Base-by-base conservation (phyloP, 2,888 invertebrate genomes). In the Agrilus mali region DNA sequence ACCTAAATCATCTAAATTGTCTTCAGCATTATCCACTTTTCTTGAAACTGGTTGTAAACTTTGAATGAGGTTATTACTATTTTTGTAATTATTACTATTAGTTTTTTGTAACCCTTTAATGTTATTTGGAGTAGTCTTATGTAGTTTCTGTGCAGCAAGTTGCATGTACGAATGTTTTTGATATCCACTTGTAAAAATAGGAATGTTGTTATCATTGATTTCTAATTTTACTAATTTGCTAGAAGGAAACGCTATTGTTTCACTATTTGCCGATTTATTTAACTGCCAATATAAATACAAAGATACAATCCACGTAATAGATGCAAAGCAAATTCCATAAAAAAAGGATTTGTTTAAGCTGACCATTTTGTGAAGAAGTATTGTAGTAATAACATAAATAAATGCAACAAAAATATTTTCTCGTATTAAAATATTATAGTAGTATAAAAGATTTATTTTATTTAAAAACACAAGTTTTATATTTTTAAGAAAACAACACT, bases 271-370 rank as follows among this genome's bases (percentile, higher is more conserved):
- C 7, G 60, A 65, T 50, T 66, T 64, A 15, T 68, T 77, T 39
- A 82, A 58, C 56, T 74, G 71, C 66, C 77, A 77, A 58, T 84
- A 86, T 35, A 86, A 68, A 58, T 82, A 84, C 36, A 86, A 61
- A 39, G 81, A 82, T 39, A 84, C 66, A 34, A 73, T 70, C 86
- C 86, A 86, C 44, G 85, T 85, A 33, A 78, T 60, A 0, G 84
- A 85, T 1, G 85, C 83, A 59, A 83, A 75, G 44, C 81, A 61
- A 47, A 84, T 79, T 17, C 86, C 86, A 63, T 77, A 78, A 33
- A 84, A 57, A 61, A 86, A 86, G 1, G 84, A 82, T 60, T 71
- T 75, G 55, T 74, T 75, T 36, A 67, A 52, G 53, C 59, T 65
- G 41, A 61, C 58, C 64, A 65, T 67, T 44, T 33, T 51, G 16